A percentile compares a stretch with the other conserved stretches of the same genome.
Evolutionary conservation across 2,113 vertebrate genomes (phyloP).

Genomic region (Eleginops maclovinus): DNA sequence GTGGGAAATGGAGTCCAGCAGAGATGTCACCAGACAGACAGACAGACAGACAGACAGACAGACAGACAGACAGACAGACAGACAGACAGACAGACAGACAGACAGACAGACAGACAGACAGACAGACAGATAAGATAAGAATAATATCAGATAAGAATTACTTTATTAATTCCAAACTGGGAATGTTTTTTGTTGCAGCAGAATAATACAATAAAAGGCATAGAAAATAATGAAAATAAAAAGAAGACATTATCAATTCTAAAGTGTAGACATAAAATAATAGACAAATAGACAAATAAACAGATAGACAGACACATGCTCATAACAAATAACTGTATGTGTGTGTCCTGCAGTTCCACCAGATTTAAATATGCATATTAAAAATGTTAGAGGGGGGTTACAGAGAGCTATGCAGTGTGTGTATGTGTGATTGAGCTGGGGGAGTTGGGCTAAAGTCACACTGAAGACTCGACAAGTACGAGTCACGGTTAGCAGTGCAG

Average conservation of each 20-base stretch:
- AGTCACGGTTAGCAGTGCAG: slow-evolving; percentile 39
- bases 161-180: no score
- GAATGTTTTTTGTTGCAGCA: no score
- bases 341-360: not conserved
- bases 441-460: not conserved
- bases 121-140: not conserved
- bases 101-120: not conserved
- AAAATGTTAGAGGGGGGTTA: not conserved
- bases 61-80: not conserved
- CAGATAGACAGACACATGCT: not conserved
- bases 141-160: no score
- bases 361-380: not conserved
- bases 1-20: slow-evolving; percentile 78
- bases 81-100: slow-evolving; percentile 10
- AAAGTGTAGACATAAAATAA: no score
- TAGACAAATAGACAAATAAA: no score
- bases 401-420: not conserved
- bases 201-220: no score
- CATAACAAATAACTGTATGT: slow-evolving; percentile 14
- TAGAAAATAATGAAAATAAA: no score
- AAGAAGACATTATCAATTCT: no score
- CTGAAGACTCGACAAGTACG: slow-evolving; percentile 36
- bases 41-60: not conserved
- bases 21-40: fast-evolving
- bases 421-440: not conserved